Evolutionary conservation across 2,888 invertebrate genomes (phyloP).

Genomic region (Catocala fraxini): DNA sequence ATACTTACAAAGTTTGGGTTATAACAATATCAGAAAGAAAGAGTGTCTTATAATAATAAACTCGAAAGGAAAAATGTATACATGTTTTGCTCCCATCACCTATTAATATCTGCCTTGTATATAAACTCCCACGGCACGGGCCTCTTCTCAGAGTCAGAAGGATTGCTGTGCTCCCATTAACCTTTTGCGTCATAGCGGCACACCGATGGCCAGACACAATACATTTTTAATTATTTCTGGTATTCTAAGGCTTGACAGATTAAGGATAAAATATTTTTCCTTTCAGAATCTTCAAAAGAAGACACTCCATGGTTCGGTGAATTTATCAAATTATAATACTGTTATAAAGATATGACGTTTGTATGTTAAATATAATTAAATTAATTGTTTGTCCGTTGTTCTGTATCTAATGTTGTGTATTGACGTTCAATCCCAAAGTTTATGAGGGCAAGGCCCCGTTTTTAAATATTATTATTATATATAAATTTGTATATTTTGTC

Average conservation of each 20-base stretch:
- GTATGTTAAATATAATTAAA: slow-evolving; percentile 42
- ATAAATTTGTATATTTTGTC: slow-evolving; percentile 37
- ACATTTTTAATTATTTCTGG: not conserved
- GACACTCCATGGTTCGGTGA: slow-evolving; percentile 89
- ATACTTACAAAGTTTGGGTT: too few relatives aligned
- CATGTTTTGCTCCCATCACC: too few relatives aligned
- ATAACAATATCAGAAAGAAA: too few relatives aligned
- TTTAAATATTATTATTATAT: slow-evolving; percentile 44
- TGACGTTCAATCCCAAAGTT: slow-evolving; percentile 38
- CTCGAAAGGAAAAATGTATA: too few relatives aligned
- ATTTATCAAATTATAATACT: slow-evolving; percentile 89
- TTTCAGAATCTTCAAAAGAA: slow-evolving; percentile 90
- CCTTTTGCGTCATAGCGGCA: too few relatives aligned
- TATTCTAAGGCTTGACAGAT: too few relatives aligned
- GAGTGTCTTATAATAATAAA: too few relatives aligned
- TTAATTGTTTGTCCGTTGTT: slow-evolving; percentile 34
- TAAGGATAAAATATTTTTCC: slow-evolving; percentile 4
- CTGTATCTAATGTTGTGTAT: slow-evolving; percentile 30
- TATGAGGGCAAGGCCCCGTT: slow-evolving; percentile 41
- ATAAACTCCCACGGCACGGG: too few relatives aligned
- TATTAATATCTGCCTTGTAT: too few relatives aligned
- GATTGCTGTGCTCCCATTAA: too few relatives aligned
- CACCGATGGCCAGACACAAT: not conserved
- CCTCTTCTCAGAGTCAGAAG: too few relatives aligned
- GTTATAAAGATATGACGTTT: slow-evolving; percentile 84